Evolutionary conservation across 2,888 invertebrate genomes (phyloP).

Genomic region (Cremastinae sp.): DNA sequence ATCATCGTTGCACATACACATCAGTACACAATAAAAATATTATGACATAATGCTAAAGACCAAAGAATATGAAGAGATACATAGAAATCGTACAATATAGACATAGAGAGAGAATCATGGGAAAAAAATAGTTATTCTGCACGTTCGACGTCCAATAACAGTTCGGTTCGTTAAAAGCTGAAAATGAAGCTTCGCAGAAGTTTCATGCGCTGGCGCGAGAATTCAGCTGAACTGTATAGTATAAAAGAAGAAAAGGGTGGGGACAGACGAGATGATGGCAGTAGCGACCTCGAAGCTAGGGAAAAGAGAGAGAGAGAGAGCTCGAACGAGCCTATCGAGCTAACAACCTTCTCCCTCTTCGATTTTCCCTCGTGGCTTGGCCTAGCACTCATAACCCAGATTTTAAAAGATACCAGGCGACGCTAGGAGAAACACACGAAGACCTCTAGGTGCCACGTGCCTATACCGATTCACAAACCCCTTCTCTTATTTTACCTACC

Average conservation of each 20-base stretch:
- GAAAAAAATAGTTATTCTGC: no score
- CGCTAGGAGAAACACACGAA: conserved; percentile 55
- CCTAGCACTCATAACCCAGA: conserved; percentile 77
- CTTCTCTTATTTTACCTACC: no score
- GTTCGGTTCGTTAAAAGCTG: conserved; percentile 4
- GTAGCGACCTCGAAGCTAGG: conserved; percentile 51
- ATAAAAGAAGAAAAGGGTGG: no score
- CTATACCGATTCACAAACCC: conserved; percentile 41
- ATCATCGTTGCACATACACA: no score
- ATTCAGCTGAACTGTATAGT: conserved; percentile 33
- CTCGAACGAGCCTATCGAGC: conserved; percentile 53
- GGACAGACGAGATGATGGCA: conserved; percentile 24
- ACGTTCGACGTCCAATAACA: conserved; percentile 22
- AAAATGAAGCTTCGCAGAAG: conserved; percentile 20
- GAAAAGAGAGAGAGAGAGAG: conserved; percentile 20
- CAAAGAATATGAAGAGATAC: no score
- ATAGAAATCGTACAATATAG: no score
- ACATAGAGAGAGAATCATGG: no score
- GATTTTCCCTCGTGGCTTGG: conserved; percentile 76
- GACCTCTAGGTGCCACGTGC: conserved; percentile 35
- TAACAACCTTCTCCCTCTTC: conserved; percentile 70
- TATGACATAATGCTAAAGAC: no score
- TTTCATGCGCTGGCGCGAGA: conserved; percentile 53
- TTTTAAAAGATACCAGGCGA: conserved; percentile 70
- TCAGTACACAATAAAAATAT: no score